Evolutionary conservation across 2,888 invertebrate species (phyloP), one percentile per base, ranked within the genome.

Genomic region (Neoitamus cyanurus): DNA sequence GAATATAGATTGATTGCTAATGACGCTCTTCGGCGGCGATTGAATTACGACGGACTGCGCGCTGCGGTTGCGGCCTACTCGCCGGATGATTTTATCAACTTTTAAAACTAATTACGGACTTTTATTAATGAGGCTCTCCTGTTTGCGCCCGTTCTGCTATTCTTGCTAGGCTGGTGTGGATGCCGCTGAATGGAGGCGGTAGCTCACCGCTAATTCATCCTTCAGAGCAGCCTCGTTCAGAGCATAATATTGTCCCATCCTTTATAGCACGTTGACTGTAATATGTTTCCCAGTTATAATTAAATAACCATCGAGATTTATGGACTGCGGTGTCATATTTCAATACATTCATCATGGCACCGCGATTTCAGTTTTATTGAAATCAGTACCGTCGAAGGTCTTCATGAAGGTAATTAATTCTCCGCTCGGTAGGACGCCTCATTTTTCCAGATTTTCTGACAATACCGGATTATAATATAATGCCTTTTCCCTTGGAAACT

Each of bases 1-100:
- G 42, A 75, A 75, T 75, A 75, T 20, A 75, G 20, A 42, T 75
- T 73, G 73, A 37, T 37, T 42, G 34, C 28, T 75, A 75, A 75
- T 75, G 28, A 9, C 9, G 28, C 3, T 20, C 75, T 42, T 75
- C 25, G 42, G 36, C 13, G 25, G 3, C 42, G 25, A 73, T 36
- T 73, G 20, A 75, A 75, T 75, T 37, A 75, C 28, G 42, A 15
- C 58, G 1, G 25, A 58, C 2, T 58, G 15, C 20, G 15, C 58
- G 25, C 20, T 58, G 20, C 15, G 58, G 58, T 58, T 20, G 42
- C 25, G 25, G 9, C 58, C 58, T 58, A 58, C 9, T 58, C 25
- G 20, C 25, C 25, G 58, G 9, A 9, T n/a, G 42, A 42, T 42
- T 42, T 42, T 42, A 42, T 42, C 42, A 42, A 58, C 25, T 58